Evolutionary conservation across 2,113 vertebrate species (phyloP).

Genomic region (Ondatra zibethicus): DNA sequence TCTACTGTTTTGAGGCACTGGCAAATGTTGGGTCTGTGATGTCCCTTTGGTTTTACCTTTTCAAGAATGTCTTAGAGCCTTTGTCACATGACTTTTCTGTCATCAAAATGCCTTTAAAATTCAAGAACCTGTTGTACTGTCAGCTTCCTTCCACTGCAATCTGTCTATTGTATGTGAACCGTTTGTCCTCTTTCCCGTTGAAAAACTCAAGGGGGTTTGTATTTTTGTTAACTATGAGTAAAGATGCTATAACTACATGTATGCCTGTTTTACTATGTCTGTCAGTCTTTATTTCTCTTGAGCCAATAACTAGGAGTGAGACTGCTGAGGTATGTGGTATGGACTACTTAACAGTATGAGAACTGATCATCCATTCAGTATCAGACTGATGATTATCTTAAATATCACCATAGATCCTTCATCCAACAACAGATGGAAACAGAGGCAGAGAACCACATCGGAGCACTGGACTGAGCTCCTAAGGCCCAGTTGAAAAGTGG

Average conservation of each 20-base stretch:
- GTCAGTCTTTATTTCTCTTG: conserved; percentile 30
- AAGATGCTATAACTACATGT: background rate
- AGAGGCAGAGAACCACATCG: too few relatives aligned
- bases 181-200: background rate
- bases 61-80: conserved; percentile 8
- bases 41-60: background rate
- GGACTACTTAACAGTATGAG: conserved; percentile 3
- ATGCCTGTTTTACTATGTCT: background rate
- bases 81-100: background rate
- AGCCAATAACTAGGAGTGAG: background rate
- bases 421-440: too few relatives aligned
- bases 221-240: conserved; percentile 8
- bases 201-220: background rate
- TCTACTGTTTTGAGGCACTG: background rate
- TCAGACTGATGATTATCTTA: too few relatives aligned
- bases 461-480: too few relatives aligned
- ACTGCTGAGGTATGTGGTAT: background rate
- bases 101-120: background rate
- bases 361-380: background rate
- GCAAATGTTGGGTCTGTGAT: background rate
- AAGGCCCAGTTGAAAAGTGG: too few relatives aligned
- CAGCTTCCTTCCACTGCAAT: background rate
- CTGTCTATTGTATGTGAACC: background rate
- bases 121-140: background rate
- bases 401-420: too few relatives aligned